A percentile compares a stretch with the other conserved stretches of the same genome.
phyloP scores from a whole-genome alignment of 2,113 vertebrate genomes.

The Xyrauchen texanus region DNA sequence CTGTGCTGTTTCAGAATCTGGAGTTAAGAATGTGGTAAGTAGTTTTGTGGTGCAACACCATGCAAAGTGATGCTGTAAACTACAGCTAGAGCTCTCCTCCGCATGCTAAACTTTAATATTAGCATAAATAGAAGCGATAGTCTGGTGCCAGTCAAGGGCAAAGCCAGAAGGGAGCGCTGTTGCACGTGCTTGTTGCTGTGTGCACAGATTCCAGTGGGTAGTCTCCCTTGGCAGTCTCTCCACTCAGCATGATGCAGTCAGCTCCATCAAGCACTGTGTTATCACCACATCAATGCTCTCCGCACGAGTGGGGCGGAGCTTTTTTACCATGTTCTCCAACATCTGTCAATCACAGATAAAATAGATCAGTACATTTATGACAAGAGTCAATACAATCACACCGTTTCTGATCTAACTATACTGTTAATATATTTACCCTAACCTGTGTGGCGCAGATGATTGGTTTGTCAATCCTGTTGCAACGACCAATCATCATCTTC shows the following conservation, averaged over 20 bases:
- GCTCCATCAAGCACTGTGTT: slow-evolving; percentile 95
- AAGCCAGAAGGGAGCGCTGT: neutral
- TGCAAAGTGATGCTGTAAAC: too few relatives aligned
- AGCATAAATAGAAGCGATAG: neutral
- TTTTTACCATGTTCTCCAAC: slow-evolving; percentile 99
- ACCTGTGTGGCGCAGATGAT: slow-evolving; percentile 97
- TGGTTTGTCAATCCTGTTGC: slow-evolving; percentile 93
- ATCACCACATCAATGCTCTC: slow-evolving; percentile 95
- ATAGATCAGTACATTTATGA: too few relatives aligned
- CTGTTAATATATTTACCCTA: slow-evolving; percentile 13
- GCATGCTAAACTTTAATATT: neutral
- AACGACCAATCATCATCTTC: slow-evolving; percentile 98
- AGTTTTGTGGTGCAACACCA: too few relatives aligned
- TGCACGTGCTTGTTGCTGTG: slow-evolving; percentile 87
- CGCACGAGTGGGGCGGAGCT: slow-evolving; percentile 91
- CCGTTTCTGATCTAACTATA: neutral
- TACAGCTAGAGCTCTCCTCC: neutral
- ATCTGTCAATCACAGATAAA: slow-evolving; percentile 74
- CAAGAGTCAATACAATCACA: too few relatives aligned
- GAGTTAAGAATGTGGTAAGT: too few relatives aligned
- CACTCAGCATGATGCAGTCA: slow-evolving; percentile 97
- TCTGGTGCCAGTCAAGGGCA: neutral
- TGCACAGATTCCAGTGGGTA: slow-evolving; percentile 93
- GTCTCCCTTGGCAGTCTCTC: slow-evolving; percentile 96
- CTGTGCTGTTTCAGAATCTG: too few relatives aligned